phyloP scores from a whole-genome alignment of 2,888 invertebrate genomes.

The Chrysolina oricalcia region DNA sequence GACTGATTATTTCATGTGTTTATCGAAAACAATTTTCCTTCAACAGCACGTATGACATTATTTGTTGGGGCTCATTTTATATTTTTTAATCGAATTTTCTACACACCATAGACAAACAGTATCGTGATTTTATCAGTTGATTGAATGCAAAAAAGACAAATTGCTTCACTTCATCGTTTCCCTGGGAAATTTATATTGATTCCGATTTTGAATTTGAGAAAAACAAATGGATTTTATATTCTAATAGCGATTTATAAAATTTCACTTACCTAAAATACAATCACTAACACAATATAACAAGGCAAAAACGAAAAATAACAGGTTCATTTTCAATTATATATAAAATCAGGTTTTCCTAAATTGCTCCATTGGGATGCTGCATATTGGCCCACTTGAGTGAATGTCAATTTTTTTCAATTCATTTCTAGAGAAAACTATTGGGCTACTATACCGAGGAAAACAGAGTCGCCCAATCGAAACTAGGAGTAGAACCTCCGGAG shows the following conservation, averaged over 20 bases:
- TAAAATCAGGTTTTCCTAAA: conserved; percentile 45
- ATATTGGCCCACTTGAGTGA: conserved; percentile 43
- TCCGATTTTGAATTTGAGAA: neutral
- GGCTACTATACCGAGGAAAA: conserved; percentile 33
- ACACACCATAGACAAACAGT: too few relatives aligned
- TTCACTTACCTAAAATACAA: conserved; percentile 48
- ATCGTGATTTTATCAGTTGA: too few relatives aligned
- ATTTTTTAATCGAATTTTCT: too few relatives aligned
- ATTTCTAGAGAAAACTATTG: conserved; percentile 26
- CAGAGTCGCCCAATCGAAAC: conserved; percentile 34
- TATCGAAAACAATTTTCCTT: too few relatives aligned
- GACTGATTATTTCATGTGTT: too few relatives aligned
- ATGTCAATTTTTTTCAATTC: conserved; percentile 20
- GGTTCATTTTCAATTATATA: conserved; percentile 48
- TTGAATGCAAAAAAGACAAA: neutral
- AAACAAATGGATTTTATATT: neutral
- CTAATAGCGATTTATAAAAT: neutral
- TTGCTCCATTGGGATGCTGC: conserved; percentile 63
- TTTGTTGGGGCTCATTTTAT: too few relatives aligned
- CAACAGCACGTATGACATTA: too few relatives aligned
- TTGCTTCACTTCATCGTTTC: neutral
- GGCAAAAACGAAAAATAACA: conserved; percentile 37
- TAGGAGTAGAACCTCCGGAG: neutral
- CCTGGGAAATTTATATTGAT: neutral
- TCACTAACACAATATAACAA: conserved; percentile 38